Evolutionary conservation across 23 tunicate genomes (phyloP).

Genomic region (Styela plicata): DNA sequence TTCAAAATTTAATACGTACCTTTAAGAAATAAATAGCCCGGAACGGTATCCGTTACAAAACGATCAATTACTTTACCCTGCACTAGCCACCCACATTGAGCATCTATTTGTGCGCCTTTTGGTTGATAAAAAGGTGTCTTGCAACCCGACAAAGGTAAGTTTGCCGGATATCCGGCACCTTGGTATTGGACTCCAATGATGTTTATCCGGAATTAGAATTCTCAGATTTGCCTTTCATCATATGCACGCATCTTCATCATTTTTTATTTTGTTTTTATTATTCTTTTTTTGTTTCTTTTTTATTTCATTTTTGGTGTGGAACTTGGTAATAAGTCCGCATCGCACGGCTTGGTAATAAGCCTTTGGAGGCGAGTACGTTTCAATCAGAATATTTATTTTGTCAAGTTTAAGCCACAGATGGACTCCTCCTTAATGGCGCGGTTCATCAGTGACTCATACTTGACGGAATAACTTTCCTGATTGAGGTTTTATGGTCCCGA

Average conservation of each 20-base stretch:
- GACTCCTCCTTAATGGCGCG: too few relatives aligned
- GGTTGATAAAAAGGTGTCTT: not conserved
- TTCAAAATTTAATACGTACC: not conserved
- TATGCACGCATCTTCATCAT: conserved; percentile 8
- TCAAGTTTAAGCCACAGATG: too few relatives aligned
- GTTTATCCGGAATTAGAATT: not conserved
- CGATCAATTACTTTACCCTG: not conserved
- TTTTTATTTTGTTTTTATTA: not conserved
- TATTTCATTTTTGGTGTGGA: conserved; percentile 5
- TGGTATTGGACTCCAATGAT: not conserved
- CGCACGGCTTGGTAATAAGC: conserved; percentile 31
- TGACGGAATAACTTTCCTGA: too few relatives aligned
- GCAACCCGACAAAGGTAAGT: conserved; percentile 18
- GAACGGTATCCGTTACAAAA: not conserved
- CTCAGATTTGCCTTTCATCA: conserved; percentile 4
- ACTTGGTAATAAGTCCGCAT: conserved; percentile 40
- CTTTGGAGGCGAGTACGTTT: not conserved
- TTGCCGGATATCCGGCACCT: conserved; percentile 6
- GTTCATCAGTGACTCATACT: too few relatives aligned
- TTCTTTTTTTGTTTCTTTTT: not conserved
- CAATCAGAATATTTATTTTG: too few relatives aligned
- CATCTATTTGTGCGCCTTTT: not conserved
- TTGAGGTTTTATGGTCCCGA: too few relatives aligned
- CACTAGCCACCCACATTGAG: not conserved
- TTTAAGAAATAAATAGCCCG: not conserved